phyloP scores from a whole-genome alignment of 2,888 invertebrate genomes.

The Campaea margaritaria region DNA sequence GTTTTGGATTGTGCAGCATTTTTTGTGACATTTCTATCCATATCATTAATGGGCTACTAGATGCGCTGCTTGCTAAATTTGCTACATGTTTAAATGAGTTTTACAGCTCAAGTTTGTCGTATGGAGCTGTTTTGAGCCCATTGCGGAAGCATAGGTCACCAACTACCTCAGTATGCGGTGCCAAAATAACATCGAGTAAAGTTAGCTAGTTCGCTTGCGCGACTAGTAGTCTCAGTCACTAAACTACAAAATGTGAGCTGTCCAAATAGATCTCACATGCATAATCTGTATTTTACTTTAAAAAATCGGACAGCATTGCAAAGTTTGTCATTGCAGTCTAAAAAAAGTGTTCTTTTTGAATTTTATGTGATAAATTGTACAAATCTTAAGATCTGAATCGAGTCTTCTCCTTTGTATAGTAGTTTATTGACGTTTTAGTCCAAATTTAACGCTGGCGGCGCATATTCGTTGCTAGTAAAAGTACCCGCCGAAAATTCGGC shows the following conservation, averaged over 20 bases:
- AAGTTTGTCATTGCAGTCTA: constrained; percentile 52
- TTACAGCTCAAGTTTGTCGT: neutral
- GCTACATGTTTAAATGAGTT: neutral
- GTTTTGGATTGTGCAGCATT: neutral
- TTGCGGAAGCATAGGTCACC: too few species aligned
- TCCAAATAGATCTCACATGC: constrained; percentile 43
- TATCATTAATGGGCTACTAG: constrained; percentile 2
- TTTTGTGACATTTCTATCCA: constrained; percentile 22
- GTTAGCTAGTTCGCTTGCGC: neutral
- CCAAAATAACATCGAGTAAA: too few species aligned
- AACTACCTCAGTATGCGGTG: too few species aligned
- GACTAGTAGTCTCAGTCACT: neutral
- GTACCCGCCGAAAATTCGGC: constrained; percentile 26
- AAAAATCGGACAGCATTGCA: constrained; percentile 39
- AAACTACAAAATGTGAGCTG: constrained; percentile 7
- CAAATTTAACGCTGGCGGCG: constrained; percentile 50
- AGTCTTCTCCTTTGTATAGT: constrained; percentile 72
- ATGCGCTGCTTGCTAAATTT: neutral
- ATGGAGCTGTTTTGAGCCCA: too few species aligned
- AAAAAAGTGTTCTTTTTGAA: constrained; percentile 69
- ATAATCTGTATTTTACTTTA: constrained; percentile 48
- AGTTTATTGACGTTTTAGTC: constrained; percentile 72
- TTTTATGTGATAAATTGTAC: constrained; percentile 81
- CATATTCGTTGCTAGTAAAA: constrained; percentile 44
- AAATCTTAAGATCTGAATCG: constrained; percentile 77